A percentile compares a stretch with the other conserved stretches of the same genome.
These are phyloP conservation scores for Mohoua ochrocephala DNA, from an alignment of 2,113 vertebrate species.

Conservation along the genomic window DNA sequence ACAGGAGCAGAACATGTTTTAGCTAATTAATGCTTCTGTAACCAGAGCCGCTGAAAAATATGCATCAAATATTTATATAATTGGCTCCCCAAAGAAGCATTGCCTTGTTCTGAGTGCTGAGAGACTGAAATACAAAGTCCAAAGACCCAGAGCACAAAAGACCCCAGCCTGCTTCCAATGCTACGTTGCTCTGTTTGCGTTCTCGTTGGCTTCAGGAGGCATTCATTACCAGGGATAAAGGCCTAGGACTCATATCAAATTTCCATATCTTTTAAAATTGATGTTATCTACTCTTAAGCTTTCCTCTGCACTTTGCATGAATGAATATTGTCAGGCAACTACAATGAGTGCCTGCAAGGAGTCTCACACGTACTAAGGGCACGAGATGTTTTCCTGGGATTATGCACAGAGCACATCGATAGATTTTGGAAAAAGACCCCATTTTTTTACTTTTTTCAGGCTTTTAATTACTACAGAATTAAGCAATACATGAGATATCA, in stretches of 20 bases:
- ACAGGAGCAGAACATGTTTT: neutral
- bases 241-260: neutral
- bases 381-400: neutral
- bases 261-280: neutral
- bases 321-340: neutral
- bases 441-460: neutral
- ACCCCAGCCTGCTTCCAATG: neutral
- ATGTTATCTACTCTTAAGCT: neutral
- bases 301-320: neutral
- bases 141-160: neutral
- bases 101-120: neutral
- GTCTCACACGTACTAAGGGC: neutral
- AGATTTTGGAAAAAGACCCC: neutral
- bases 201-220: neutral
- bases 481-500: neutral
- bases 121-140: neutral
- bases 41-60: neutral
- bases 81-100: neutral
- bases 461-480: neutral
- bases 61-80: slow-evolving; percentile 49
- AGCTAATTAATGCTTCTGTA: slow-evolving; percentile 46
- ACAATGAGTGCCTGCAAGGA: neutral
- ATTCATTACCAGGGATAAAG: neutral
- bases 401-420: neutral
- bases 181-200: neutral